Evolutionary conservation across 1,140 invertebrate species (phyloP), one percentile per base, ranked within the genome.

Genomic region (Monomorium pharaonis): DNA sequence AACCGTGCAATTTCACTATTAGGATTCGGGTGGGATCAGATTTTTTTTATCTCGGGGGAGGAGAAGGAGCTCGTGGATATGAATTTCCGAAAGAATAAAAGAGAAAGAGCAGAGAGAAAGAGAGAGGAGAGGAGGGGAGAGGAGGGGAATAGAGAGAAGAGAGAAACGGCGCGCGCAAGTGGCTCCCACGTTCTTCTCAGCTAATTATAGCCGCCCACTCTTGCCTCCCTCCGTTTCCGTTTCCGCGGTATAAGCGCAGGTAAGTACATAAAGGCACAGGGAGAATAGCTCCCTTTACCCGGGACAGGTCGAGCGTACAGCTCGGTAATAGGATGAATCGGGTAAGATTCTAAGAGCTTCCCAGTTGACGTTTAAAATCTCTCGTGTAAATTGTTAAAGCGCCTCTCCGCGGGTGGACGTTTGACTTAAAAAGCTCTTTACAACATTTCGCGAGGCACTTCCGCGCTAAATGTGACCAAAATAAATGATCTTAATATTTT

Each of bases 251-350:
- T 44, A 65, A 86, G 70, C 51, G 72, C 85, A 72, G 27, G 42
- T 65, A 75, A 76, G 75, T 89, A 81, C 75, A 70, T 85, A 87
- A 87, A 90, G 74, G 74, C 51, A 60, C 33, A 27, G n/a, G 18
- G 51, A 62, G 51, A 84, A 63, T 84, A 80, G 69, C 63, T 51
- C 54, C 85, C 88, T 89, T 89, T 89, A 75, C 60, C 42, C 12
- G 72, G 44, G 69, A 77, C 80, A 77, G 88, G 88, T 90, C 89
- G 83, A 87, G 63, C 88, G 88, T 77, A 49, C 42, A 74, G 42
- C 70, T 37, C 74, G 37, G 60, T 90, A 87, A 90, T 90, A 87
- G 75, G 80, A 90, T 85, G 75, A 90, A 90, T 89, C 30, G 89
- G 47, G 60, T 76, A 81, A 89, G 65, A 77, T 85, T 87, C 88